These are phyloP conservation scores for Caenorhabditis doughertyi DNA, from an alignment of 2,888 invertebrate species.

Conservation along the genomic window DNA sequence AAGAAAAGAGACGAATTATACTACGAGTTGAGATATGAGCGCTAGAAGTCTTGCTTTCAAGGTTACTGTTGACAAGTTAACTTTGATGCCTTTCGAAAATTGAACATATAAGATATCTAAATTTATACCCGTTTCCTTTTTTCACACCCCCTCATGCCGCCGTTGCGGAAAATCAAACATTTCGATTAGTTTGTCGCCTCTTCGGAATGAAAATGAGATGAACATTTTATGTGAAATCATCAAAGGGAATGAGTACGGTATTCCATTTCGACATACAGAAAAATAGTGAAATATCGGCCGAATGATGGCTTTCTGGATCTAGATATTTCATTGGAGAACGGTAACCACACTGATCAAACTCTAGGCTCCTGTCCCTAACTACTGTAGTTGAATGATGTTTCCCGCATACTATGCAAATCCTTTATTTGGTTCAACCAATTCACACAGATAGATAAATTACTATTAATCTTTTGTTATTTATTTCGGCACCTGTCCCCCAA, in stretches of 20 bases:
- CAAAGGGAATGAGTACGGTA: slow-evolving; percentile 35
- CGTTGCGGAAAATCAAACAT: slow-evolving; percentile 44
- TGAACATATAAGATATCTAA: not conserved
- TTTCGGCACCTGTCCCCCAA: not conserved
- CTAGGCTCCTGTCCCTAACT: too few species aligned
- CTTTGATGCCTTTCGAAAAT: not conserved
- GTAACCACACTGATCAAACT: too few species aligned
- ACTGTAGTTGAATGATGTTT: too few species aligned
- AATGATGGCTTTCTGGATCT: not conserved
- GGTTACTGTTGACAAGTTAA: too few species aligned
- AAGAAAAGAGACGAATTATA: too few species aligned
- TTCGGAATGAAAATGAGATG: slow-evolving; percentile 28
- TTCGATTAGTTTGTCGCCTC: slow-evolving; percentile 40
- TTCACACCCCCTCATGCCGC: slow-evolving; percentile 1
- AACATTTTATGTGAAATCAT: slow-evolving; percentile 22
- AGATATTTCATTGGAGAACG: not conserved
- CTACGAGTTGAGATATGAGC: too few species aligned
- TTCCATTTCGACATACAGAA: slow-evolving; percentile 8
- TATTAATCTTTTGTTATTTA: not conserved
- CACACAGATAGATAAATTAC: not conserved
- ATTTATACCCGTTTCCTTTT: not conserved
- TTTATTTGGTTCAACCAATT: too few species aligned
- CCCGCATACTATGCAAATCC: too few species aligned
- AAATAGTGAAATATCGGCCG: not conserved
- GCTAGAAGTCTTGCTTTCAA: too few species aligned